Evolutionary conservation across 2,113 vertebrate genomes (phyloP).

Genomic region (Thamnaconus septentrionalis): DNA sequence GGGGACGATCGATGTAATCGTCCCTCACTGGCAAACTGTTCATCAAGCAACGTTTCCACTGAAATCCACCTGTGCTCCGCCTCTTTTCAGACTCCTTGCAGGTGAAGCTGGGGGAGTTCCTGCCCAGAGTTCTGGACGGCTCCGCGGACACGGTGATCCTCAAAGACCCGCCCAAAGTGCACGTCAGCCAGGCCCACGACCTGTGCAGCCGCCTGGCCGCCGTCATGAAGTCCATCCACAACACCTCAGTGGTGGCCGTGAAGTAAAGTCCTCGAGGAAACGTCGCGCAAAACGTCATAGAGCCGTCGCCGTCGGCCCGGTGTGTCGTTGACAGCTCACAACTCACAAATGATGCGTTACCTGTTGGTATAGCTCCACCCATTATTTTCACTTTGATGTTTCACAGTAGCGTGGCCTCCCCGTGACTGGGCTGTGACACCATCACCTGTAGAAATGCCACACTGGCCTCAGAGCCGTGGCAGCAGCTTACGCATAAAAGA

Average conservation of each 20-base stretch:
- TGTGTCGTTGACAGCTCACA: no score
- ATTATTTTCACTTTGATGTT: conserved; percentile 2
- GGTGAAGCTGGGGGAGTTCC: conserved; percentile 86
- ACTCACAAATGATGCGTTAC: not conserved
- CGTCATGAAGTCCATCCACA: conserved; percentile 93
- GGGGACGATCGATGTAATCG: no score
- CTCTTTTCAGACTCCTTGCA: conserved; percentile 81
- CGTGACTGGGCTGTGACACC: not conserved
- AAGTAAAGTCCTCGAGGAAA: conserved; percentile 66
- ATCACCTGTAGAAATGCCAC: no score
- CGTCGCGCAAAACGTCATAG: no score
- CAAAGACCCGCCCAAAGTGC: conserved; percentile 93
- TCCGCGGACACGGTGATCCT: conserved; percentile 84
- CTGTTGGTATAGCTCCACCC: conserved; percentile 14
- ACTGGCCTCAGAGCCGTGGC: not conserved
- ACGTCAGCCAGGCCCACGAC: conserved; percentile 87
- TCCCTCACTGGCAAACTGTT: no score
- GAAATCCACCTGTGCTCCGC: not conserved
- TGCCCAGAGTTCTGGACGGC: conserved; percentile 92
- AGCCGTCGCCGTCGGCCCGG: no score
- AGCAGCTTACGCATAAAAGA: conserved; percentile 3
- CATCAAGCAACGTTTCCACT: not conserved
- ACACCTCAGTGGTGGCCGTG: conserved; percentile 80
- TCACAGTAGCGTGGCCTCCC: not conserved
- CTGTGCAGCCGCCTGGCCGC: conserved; percentile 92